These are phyloP conservation scores for Nomia melanderi DNA, from an alignment of 1,140 invertebrate genomes.

Conservation along the genomic window DNA sequence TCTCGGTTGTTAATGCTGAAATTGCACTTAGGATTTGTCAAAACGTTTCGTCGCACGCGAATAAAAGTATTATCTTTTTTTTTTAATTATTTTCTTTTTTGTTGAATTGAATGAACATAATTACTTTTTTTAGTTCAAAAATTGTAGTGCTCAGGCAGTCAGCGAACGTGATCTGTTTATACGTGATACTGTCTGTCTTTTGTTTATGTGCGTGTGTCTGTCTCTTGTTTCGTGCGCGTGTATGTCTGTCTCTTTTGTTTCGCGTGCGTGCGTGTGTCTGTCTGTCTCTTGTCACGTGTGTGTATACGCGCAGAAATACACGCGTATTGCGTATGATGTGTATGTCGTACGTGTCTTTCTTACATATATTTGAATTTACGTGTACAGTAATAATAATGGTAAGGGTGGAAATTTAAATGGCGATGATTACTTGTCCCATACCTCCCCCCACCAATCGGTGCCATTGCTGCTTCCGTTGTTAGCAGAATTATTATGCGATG, in stretches of 20 bases:
- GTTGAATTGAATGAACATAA: constrained; percentile 57
- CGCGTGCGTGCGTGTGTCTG: too few relatives aligned
- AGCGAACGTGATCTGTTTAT: constrained; percentile 60
- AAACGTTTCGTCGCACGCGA: constrained; percentile 57
- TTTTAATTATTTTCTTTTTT: constrained; percentile 24
- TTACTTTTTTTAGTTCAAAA: constrained; percentile 48
- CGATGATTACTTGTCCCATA: constrained; percentile 65
- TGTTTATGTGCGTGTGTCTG: constrained; percentile 32
- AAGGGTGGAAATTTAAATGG: constrained; percentile 71
- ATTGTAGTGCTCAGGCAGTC: constrained; percentile 62
- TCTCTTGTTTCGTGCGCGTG: too few relatives aligned
- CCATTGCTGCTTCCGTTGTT: constrained; percentile 74
- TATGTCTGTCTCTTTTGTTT: too few relatives aligned
- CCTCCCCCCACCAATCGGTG: constrained; percentile 77
- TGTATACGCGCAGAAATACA: constrained; percentile 54
- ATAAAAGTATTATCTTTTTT: constrained; percentile 55
- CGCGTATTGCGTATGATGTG: constrained; percentile 62
- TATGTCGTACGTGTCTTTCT: constrained; percentile 73
- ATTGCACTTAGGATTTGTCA: constrained; percentile 64
- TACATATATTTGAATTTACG: constrained; percentile 80
- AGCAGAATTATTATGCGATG: constrained; percentile 73
- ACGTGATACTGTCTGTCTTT: constrained; percentile 57
- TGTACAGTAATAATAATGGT: constrained; percentile 79
- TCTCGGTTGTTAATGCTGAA: constrained; percentile 27
- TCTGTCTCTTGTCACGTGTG: constrained; percentile 37